Evolutionary conservation across 2,797 vertebrate genomes (phyloP), one percentile per base, ranked within the genome.

Genomic region (Philypnodon macrostomus): DNA sequence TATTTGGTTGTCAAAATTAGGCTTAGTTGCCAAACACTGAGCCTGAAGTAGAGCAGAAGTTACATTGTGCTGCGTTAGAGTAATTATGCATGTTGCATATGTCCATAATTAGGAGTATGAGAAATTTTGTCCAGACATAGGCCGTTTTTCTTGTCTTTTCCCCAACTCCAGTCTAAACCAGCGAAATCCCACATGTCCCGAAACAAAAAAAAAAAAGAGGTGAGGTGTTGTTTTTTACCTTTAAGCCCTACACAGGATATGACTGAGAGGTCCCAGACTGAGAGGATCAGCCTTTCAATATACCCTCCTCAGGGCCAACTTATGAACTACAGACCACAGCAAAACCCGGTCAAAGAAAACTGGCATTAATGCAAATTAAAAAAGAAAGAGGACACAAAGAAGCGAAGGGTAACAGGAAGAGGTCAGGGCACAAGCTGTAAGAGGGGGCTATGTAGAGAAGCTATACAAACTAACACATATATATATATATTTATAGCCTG

Each of bases 171-270:
- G 73, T 80, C 53, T 40, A 60, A 75, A 80, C 67, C 73, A 70
- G n/a, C n/a, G n/a, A n/a, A n/a, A n/a, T n/a, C n/a, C n/a, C n/a
- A n/a, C n/a, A 16, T 33, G 15, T 54, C 73, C 67, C 66, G 66
- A 75, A 40, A 59, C 42, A 72, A 70, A 80, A 75, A 47, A 60
- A 34, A 49, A 38, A 65, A 70, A 70, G 18, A 42, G 67, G n/a
- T n/a, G n/a, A n/a, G n/a, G n/a, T n/a, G n/a, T n/a, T n/a, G n/a
- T n/a, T 70, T 75, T 67, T 37, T 62, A 59, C 58, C 67, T n/a
- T 61, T 82, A 85, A 86, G 67, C 74, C 58, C 56, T 33, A 53
- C 69, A 86, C 86, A 85, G 85, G 85, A 88, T 84, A 88, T 88
- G 82, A 87, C 77, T 81, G 44, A 34, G 66, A 67, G 80, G 78